phyloP scores from a whole-genome alignment of 2,797 vertebrate genomes.

The Rhynchotus rufescens region DNA sequence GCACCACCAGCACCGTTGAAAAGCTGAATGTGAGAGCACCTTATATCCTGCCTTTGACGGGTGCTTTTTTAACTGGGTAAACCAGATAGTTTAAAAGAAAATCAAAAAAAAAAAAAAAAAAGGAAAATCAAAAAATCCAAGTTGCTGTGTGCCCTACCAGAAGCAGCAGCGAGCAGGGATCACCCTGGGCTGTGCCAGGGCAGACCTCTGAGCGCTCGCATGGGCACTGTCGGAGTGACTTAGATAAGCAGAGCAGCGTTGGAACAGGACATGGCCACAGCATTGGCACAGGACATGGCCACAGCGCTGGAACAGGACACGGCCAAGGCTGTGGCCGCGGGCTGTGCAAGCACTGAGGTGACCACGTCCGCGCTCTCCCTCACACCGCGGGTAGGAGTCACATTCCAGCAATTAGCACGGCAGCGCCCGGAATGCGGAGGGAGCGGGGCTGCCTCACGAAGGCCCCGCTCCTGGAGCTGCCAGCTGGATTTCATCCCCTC shows the following conservation, averaged over 20 bases:
- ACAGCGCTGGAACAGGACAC: neutral
- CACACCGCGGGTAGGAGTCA: fast-evolving
- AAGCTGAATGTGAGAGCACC: neutral
- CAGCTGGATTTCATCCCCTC: constrained; percentile 26
- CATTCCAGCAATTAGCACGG: constrained; percentile 11
- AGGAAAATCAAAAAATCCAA: neutral
- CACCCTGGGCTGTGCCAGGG: neutral
- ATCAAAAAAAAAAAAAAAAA: neutral
- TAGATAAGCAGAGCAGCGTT: neutral
- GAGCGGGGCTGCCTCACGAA: neutral
- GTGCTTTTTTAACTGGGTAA: neutral
- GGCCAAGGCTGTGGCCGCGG: neutral
- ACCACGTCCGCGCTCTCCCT: neutral
- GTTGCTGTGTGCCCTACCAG: neutral
- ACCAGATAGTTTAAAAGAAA: neutral
- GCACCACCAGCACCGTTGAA: neutral
- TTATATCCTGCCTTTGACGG: neutral
- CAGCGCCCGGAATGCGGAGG: neutral
- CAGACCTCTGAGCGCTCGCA: fast-evolving
- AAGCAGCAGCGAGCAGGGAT: neutral
- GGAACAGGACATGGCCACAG: too few species aligned
- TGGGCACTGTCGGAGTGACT: fast-evolving
- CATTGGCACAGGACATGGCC: too few species aligned
- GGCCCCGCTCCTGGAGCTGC: neutral
- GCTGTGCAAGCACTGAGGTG: neutral